Base-by-base conservation (phyloP, 1,140 invertebrate species). In the Bombyx mandarina region DNA sequence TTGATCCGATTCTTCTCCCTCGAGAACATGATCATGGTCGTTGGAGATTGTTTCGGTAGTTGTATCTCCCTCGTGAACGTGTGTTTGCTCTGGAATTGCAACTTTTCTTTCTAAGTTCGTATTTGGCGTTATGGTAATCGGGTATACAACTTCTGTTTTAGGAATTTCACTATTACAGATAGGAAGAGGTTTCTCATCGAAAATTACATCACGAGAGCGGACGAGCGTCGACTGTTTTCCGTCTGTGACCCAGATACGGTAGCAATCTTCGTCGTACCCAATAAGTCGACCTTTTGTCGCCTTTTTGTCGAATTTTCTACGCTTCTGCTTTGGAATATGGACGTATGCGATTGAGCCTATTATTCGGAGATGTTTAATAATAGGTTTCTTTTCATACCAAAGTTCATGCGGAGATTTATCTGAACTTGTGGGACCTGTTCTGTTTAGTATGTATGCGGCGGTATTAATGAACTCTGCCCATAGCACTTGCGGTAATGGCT, bases 401-500 rank as follows among this genome's bases (percentile, higher is more conserved):
- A 65, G 6, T 56, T 70, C 67, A 64, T 61, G 67, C 52, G 68
- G 61, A 12, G 68, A 43, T 18, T 18, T 18, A 18, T 18, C 12
- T 18, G 12, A 18, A 18, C 12, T 18, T 18, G 12, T 18, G 12
- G 50, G 61, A 26, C 79, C 74, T 8, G 79, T 82, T 55, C 73
- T 64, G 62, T 89, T 89, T 7, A 85, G 46, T 0, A 83, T 62
- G 58, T 71, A 81, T 1, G 62, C 74, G 9, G 79, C 73, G 9
- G 71, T 81, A 61, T 82, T 77, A 3, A 78, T 56, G 8, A 77
- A 77, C 66, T 87, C 84, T 6, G 74, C 83, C 78, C 79, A 88
- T 48, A 81, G 62, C 45, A 52, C 64, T 58, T 77, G 75, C 7
- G 61, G 54, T 18, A 86, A 55, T 8, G 59, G 56, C 47, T 49